These are phyloP conservation scores for Gymnorhina tibicen DNA, from an alignment of 2,113 vertebrate genomes.

Conservation along the genomic window DNA sequence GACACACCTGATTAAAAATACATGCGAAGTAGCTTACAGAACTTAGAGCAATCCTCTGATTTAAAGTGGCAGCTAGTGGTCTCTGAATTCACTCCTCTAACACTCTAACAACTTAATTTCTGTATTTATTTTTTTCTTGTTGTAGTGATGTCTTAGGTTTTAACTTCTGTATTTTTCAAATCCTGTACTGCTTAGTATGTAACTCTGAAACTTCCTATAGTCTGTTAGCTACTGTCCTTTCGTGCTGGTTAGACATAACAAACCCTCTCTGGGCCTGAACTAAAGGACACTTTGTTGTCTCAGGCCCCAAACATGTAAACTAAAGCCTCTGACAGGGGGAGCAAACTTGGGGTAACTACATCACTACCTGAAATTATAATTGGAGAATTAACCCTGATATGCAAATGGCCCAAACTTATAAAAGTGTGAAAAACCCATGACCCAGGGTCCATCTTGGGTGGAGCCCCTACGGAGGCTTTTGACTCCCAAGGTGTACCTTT, in stretches of 20 bases:
- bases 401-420: background rate
- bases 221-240: background rate
- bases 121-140: accelerated
- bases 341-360: background rate
- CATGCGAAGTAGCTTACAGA: background rate
- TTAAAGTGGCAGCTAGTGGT: background rate
- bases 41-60: background rate
- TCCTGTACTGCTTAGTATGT: background rate
- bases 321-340: background rate
- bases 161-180: background rate
- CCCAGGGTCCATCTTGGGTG: background rate
- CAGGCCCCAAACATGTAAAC: background rate
- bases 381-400: background rate
- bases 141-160: background rate
- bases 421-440: background rate
- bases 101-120: background rate
- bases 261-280: background rate
- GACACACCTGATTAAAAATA: conserved; percentile 39
- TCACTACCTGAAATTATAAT: background rate
- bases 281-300: background rate
- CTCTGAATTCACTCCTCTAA: background rate
- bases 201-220: background rate
- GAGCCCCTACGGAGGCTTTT: background rate
- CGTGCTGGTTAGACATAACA: background rate
- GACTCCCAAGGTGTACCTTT: background rate